Evolutionary conservation across 2,113 vertebrate species (phyloP), one percentile per base, ranked within the genome.

Genomic region (Notechis scutatus): DNA sequence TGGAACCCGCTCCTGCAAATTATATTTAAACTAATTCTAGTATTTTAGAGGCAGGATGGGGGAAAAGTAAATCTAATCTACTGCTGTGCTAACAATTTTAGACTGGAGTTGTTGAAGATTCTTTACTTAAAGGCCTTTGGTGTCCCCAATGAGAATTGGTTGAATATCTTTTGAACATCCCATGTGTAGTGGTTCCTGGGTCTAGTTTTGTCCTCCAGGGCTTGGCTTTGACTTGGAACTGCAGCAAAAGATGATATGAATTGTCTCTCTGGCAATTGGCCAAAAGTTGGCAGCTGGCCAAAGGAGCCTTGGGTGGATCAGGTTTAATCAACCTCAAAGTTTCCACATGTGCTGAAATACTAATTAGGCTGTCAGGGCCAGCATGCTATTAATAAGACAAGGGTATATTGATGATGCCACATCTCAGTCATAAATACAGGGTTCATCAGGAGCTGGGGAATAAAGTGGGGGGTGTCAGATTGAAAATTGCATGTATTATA

Each of bases 261-360:
- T 69, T 91, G 93, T 91, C 59, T 34, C 23, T 23, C 52, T 85
- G n/a, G 93, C 91, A 34, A 39, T 39, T 29, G 1, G 4, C n/a
- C 52, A 88, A 21, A 10, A 24, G 21, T 85, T 91, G 89, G 89
- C 45, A 59, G 26, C 93, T 91, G 91, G 42, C 39, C 88, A n/a
- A 64, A 88, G 56, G 29, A 93, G 85, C 24, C 50, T 91, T 26
- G 54, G 20, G 26, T 86, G 50, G 23, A 10, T 26, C 18, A 88
- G 20, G 85, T 86, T 18, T 52, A 90, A 87, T 89, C 90, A 89
- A 26, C 34, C 39, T 89, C 81, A 85, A 12, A 12, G 15, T 93
- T 91, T 23, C 12, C 52, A 85, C 54, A 21, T 59, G n/a, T 56
- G 69, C 21, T 24, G 18, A 12, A 1, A 8, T 74, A 9, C 69